These are phyloP conservation scores for Sebastiscus tertius DNA, from an alignment of 2,797 vertebrate species.

Conservation along the genomic window DNA sequence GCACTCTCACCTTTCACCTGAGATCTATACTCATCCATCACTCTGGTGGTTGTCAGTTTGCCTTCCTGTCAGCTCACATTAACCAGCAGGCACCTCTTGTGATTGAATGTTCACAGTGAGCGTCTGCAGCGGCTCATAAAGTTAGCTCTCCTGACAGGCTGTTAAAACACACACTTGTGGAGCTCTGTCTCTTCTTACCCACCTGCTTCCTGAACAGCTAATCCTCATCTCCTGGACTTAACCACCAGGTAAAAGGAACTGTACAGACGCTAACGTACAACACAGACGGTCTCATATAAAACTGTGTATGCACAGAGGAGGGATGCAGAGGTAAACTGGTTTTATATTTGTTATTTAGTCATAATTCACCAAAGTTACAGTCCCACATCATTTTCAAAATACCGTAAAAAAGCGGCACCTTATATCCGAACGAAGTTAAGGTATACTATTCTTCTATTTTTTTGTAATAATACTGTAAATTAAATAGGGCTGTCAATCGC, in stretches of 20 bases:
- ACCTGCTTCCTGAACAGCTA: slow-evolving; percentile 71
- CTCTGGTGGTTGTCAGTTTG: not conserved
- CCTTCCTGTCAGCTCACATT: slow-evolving; percentile 18
- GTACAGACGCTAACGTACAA: not conserved
- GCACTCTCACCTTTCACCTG: slow-evolving; percentile 70
- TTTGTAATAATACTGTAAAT: too few relatives aligned
- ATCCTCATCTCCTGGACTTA: slow-evolving; percentile 59
- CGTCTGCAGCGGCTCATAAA: slow-evolving; percentile 24
- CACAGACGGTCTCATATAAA: not conserved
- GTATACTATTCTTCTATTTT: too few relatives aligned
- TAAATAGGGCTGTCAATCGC: too few relatives aligned
- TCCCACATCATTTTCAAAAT: not conserved
- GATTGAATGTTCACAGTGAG: slow-evolving; percentile 48
- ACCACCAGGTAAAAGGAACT: slow-evolving; percentile 53
- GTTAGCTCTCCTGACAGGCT: slow-evolving; percentile 31
- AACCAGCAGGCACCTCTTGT: slow-evolving; percentile 3
- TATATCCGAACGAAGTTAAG: too few relatives aligned
- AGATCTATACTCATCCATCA: slow-evolving; percentile 41
- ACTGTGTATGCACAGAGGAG: not conserved
- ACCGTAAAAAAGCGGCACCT: not conserved
- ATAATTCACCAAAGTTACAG: not conserved
- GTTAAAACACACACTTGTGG: slow-evolving; percentile 40
- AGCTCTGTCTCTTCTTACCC: slow-evolving; percentile 27
- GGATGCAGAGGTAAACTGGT: not conserved
- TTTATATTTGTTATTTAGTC: not conserved